Conservation (phyloP, 2,113 vertebrate species). For the Pelusios castaneus region DNA sequence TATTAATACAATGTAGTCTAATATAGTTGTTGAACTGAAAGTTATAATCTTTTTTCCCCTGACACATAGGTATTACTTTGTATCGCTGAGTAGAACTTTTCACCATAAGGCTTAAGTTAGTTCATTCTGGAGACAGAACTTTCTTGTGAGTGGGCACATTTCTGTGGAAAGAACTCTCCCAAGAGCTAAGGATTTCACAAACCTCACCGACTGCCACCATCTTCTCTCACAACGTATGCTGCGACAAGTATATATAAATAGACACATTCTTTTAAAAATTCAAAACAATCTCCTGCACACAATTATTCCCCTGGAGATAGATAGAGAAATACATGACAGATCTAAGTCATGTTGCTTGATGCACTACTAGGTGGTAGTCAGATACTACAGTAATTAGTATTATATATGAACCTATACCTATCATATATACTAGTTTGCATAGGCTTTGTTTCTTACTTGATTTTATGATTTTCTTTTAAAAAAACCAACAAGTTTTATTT, state of each 20-base stretch:
- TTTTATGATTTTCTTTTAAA: background rate
- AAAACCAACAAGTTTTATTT: constrained; percentile 21
- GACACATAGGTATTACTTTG: background rate
- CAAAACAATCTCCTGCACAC: background rate
- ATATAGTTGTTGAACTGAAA: background rate
- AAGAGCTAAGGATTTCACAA: background rate
- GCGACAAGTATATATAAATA: background rate
- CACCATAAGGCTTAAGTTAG: background rate
- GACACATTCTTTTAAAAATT: background rate
- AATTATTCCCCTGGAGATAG: background rate
- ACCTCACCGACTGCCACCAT: background rate
- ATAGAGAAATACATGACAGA: background rate
- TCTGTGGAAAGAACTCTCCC: background rate
- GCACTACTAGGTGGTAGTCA: background rate
- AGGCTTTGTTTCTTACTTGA: background rate
- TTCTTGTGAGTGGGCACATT: background rate
- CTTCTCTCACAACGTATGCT: background rate
- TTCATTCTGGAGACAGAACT: background rate
- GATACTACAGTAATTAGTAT: background rate
- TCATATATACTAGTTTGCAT: background rate
- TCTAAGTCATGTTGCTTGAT: background rate
- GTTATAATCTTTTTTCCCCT: background rate
- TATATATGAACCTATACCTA: background rate
- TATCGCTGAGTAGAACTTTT: background rate
- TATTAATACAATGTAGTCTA: constrained; percentile 3